Evolutionary conservation across 2,113 vertebrate genomes (phyloP).

Genomic region (Leiothrix lutea): DNA sequence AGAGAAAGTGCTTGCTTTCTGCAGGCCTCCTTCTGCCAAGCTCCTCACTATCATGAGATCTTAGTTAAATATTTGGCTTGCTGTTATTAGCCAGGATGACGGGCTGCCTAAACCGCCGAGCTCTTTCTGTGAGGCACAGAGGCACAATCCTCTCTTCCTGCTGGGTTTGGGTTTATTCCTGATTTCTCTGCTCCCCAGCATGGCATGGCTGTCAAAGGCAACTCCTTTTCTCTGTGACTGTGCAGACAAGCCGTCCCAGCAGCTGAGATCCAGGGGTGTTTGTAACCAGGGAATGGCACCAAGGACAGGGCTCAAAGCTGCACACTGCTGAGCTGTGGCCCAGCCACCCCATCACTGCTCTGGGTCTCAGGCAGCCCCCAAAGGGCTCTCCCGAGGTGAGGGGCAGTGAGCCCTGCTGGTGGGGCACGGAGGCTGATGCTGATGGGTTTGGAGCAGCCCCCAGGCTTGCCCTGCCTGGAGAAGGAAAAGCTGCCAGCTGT

Average conservation of each 20-base stretch:
- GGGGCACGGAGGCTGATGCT: neutral
- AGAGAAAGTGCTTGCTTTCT: neutral
- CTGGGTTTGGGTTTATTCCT: neutral
- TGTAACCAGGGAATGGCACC: neutral
- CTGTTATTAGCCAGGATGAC: neutral
- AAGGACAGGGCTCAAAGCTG: neutral
- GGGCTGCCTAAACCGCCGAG: neutral
- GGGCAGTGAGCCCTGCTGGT: neutral
- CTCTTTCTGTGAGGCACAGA: neutral
- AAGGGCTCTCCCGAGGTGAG: rapidly evolving
- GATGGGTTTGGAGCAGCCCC: neutral
- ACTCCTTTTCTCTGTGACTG: rapidly evolving
- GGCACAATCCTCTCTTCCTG: neutral
- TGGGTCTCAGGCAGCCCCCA: neutral
- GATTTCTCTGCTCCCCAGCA: neutral
- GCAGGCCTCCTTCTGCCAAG: neutral
- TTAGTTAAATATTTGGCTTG: slow-evolving; percentile 45
- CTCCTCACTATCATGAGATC: neutral
- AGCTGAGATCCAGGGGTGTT: neutral
- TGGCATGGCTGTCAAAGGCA: rapidly evolving
- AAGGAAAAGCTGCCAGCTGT: neutral
- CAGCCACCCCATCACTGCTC: neutral
- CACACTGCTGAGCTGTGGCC: neutral
- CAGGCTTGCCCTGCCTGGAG: neutral
- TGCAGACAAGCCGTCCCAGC: rapidly evolving